Evolutionary conservation across 2,113 vertebrate species (phyloP).

Genomic region (Lophotis ruficrista): DNA sequence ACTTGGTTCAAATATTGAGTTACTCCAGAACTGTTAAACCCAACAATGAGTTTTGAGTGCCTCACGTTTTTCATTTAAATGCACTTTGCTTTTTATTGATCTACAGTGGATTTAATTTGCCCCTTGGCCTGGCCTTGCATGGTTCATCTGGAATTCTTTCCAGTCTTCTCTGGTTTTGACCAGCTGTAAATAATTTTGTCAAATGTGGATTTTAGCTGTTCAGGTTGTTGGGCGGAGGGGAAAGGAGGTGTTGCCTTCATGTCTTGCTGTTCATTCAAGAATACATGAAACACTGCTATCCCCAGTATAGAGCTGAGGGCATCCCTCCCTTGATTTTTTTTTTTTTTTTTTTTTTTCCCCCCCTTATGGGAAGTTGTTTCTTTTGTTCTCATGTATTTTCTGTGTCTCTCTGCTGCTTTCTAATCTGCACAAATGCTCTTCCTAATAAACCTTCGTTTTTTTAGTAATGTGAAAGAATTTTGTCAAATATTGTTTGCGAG

Average conservation of each 20-base stretch:
- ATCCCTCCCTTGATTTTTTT: background rate
- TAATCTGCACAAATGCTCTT: background rate
- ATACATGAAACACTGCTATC: background rate
- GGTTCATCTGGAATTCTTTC: constrained; percentile 19
- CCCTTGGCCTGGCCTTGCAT: constrained; percentile 2
- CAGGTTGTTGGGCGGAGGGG: background rate
- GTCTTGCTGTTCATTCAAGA: background rate
- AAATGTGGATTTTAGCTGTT: background rate
- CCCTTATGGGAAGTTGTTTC: background rate
- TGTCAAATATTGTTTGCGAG: background rate
- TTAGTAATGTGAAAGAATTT: background rate
- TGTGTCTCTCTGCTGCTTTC: background rate
- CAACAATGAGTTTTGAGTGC: background rate
- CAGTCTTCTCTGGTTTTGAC: background rate
- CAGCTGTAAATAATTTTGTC: constrained; percentile 4
- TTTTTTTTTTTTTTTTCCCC: background rate
- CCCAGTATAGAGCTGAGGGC: background rate
- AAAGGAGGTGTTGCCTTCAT: background rate
- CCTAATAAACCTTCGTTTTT: constrained; percentile 4
- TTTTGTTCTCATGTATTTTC: background rate
- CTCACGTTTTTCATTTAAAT: constrained; percentile 41
- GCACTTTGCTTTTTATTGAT: constrained; percentile 42
- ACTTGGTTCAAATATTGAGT: constrained; percentile 16
- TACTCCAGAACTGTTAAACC: constrained; percentile 6
- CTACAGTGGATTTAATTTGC: constrained; percentile 38